Evolutionary conservation across 2,888 invertebrate species (phyloP), one percentile per base, ranked within the genome.

Genomic region (Exocentrus adspersus): DNA sequence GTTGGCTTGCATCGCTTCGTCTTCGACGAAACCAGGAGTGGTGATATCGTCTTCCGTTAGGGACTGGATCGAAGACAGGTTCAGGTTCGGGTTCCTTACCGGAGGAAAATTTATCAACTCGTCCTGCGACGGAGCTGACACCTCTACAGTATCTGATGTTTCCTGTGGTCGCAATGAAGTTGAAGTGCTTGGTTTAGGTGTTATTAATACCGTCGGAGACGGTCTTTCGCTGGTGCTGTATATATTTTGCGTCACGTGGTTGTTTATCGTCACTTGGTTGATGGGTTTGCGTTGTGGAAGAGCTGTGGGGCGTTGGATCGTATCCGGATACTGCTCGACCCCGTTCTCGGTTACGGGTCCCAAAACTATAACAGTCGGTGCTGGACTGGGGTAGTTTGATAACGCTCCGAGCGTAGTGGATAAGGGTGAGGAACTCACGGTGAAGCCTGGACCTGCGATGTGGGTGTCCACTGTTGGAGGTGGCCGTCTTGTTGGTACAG

Each of bases 61-160:
- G 19, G 86, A 84, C 0, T 87, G 85, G 24, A 65, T 24, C 0
- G 86, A 85, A 0, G 91, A 90, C 72, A 89, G 88, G 67, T 93
- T 93, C 0, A 93, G 82, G 83, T 93, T 90, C 0, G 94, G 94
- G 79, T 94, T 93, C 48, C 94, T 86, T 0, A 93, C 94, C 0
- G 94, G 94, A 12, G 94, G 94, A 83, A 94, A 94, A 73, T 93
- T 93, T 30, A 89, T 89, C 66, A 93, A 90, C 74, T 92, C 90
- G 10, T 78, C 77, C 5, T 79, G 73, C 0, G 91, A 90, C 67
- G 89, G 89, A 5, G 87, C 84, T 72, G 90, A 90, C 6, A 78
- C 71, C 12, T 76, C 75, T 0, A 70, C 60, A 10, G 73, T 72
- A 42, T 77, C 74, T 46, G 70, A 76, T 19, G 75, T 76, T 12